Evolutionary conservation across 2,797 vertebrate genomes (phyloP), one percentile per base, ranked within the genome.

Genomic region (Jordanella pulchra): DNA sequence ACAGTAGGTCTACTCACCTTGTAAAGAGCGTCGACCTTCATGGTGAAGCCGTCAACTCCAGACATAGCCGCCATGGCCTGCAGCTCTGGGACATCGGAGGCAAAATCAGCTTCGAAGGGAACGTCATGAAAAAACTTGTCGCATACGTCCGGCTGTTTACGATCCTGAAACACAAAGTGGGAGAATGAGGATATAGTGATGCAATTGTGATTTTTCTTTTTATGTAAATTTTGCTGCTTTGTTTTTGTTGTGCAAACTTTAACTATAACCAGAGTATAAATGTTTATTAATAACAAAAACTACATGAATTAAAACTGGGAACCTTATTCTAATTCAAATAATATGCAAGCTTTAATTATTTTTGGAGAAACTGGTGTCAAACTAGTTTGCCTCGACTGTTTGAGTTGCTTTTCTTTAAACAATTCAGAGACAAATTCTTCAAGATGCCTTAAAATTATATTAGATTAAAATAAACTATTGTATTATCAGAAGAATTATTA

Each of bases 1-100:
- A 44, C 63, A 45, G 44, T 7, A 65, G 17, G 21, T 32, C 7
- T 50, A 77, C 77, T 0, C 56, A 99, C 97, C 96, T 99, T 99
- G 69, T 99, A 99, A 53, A 99, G 96, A 4, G 97, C 97, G 9
- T 99, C 97, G 0, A 99, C 97, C 88, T 97, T 98, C 94, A 99
- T 96, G 3, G 95, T 97, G 56, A 99, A 99, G 48, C 98, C 98
- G 4, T 99, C 97, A 1, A 98, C 96, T 0, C 97, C 98, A 0
- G 97, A 96, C 96, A 97, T 96, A 84, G 88, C 92, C 23, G 92
- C 91, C 85, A 99, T 92, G 1, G 90, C 74, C 14, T 96, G 95
- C 68, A 97, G 95, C 80, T 97, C 96, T 0, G 95, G 83, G 50
- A 95, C 75, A 28, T 99, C 96, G 0, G 96, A 96, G 17, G 96